Conservation (phyloP, 2,113 vertebrate genomes). For the Archilochus colubris region DNA sequence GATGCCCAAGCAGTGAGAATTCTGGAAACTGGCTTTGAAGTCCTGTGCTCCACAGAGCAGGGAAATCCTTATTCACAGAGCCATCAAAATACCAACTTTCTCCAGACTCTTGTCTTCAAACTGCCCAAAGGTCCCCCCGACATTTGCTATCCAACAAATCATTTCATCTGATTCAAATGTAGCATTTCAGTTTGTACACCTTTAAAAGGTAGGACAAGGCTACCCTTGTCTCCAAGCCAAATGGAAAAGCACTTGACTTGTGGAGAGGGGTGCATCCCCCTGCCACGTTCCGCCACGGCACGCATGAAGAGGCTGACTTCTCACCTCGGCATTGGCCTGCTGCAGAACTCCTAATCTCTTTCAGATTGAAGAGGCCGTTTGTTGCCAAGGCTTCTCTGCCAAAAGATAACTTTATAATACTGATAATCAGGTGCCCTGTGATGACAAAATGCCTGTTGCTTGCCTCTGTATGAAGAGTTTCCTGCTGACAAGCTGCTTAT, state of each 20-base stretch:
- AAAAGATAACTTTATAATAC: constrained; percentile 60
- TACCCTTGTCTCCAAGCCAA: neutral
- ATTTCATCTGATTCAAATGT: neutral
- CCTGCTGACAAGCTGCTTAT: constrained; percentile 42
- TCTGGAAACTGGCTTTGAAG: neutral
- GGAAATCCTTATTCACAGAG: neutral
- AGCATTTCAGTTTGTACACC: neutral
- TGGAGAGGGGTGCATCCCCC: neutral
- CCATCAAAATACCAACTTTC: neutral
- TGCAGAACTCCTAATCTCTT: constrained; percentile 47
- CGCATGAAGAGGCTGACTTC: neutral
- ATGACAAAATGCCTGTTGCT: constrained; percentile 50
- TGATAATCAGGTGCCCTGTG: constrained; percentile 53
- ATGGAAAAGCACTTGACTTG: neutral
- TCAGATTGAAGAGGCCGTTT: neutral
- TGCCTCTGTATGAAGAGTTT: constrained; percentile 5
- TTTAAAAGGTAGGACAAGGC: neutral
- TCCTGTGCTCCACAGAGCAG: neutral
- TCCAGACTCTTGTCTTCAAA: neutral
- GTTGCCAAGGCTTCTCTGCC: constrained; percentile 59
- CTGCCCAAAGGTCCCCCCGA: neutral
- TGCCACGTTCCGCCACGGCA: neutral
- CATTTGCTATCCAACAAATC: neutral
- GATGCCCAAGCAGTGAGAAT: neutral
- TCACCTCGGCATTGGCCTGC: neutral